phyloP scores from a whole-genome alignment of 2,113 vertebrate species.

The Coregonus clupeaformis region DNA sequence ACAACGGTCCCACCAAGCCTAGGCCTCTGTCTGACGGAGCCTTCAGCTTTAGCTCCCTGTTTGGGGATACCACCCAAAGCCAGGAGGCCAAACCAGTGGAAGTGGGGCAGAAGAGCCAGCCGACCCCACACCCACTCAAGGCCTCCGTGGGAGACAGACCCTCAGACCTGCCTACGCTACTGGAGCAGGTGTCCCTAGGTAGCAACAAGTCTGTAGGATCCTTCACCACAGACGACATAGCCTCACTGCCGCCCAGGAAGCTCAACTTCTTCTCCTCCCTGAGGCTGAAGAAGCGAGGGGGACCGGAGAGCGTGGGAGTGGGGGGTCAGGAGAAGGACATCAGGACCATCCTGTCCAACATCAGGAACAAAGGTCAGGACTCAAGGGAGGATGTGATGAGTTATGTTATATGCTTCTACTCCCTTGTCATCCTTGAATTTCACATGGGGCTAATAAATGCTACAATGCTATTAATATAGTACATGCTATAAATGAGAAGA shows the following conservation, averaged over 20 bases:
- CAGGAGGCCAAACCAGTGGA: neutral
- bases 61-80: neutral
- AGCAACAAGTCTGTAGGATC: constrained; percentile 30
- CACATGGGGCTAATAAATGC: no score
- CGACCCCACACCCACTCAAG: neutral
- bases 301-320: constrained; percentile 1
- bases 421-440: no score
- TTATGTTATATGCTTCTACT: neutral
- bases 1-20: constrained; percentile 26
- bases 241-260: constrained; percentile 44
- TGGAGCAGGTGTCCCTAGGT: constrained; percentile 66
- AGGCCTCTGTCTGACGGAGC: constrained; percentile 67
- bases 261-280: constrained; percentile 74
- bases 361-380: constrained; percentile 68
- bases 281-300: constrained; percentile 62
- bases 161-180: constrained; percentile 59
- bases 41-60: constrained; percentile 47
- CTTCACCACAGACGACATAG: constrained; percentile 49
- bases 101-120: neutral
- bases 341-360: constrained; percentile 64
- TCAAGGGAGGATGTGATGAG: no score
- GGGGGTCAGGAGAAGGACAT: constrained; percentile 59
- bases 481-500: no score
- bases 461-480: no score
- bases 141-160: constrained; percentile 31